A percentile compares a stretch with the other conserved stretches of the same genome.
These are phyloP conservation scores for Mesoligia furuncula DNA, from an alignment of 2,888 invertebrate genomes.

Conservation along the genomic window DNA sequence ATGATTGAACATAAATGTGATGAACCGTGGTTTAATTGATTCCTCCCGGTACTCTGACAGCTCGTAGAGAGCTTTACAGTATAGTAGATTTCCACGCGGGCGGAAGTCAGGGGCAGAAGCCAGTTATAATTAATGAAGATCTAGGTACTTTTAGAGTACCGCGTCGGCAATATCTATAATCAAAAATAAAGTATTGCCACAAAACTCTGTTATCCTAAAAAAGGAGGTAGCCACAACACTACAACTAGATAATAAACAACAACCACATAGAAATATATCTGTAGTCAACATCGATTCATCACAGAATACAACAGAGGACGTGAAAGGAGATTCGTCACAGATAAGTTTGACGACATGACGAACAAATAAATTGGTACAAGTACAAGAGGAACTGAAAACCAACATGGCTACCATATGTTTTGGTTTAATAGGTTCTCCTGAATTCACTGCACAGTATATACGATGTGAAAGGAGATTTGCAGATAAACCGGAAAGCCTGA, in stretches of 20 bases:
- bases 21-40: too few species aligned
- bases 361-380: not conserved
- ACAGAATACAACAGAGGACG: not conserved
- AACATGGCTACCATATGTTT: constrained; percentile 1
- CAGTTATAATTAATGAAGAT: not conserved
- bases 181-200: not conserved
- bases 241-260: not conserved
- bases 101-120: not conserved
- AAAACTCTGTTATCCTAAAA: not conserved
- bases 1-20: too few species aligned
- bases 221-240: not conserved
- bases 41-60: too few species aligned
- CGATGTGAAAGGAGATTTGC: not conserved
- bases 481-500: not conserved
- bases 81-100: not conserved
- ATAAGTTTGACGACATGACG: not conserved
- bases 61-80: too few species aligned
- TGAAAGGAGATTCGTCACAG: constrained; percentile 8
- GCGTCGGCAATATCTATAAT: not conserved
- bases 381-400: constrained; percentile 9
- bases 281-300: not conserved
- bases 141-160: not conserved
- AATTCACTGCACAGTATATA: not conserved
- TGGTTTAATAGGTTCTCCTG: not conserved
- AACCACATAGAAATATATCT: too few species aligned